Evolutionary conservation across 2,797 vertebrate species (phyloP), one percentile per base, ranked within the genome.

Genomic region (Monodelphis domestica): DNA sequence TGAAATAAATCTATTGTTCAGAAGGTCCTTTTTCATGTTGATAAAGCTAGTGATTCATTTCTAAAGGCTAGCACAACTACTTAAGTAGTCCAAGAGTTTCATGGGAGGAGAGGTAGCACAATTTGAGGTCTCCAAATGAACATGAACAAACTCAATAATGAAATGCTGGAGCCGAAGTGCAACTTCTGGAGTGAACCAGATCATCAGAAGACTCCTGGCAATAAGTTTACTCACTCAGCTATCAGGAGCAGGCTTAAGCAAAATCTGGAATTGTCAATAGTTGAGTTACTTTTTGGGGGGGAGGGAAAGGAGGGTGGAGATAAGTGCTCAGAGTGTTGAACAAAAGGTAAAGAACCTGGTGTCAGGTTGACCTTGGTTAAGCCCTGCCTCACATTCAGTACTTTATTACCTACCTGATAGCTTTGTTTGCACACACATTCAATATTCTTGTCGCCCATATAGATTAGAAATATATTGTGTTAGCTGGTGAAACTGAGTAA

Each of bases 401-500:
- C 50, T 70, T 70, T 88, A 89, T 88, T 33, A 91, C 90, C n/a
- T 53, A 14, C 92, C 91, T 92, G 70, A 53, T 14, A 30, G 54
- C 90, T 93, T 78, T 92, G 84, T 93, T 70, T 91, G 84, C n/a
- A 45, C 15, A 52, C 57, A 55, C 5, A 14, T 3, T 6, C 33
- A 94, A 90, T 70, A 91, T 63, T 55, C 59, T 33, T 24, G 51
- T 63, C n/a, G 53, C 54, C 5, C 30, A 15, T 89, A 63, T 90
- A 33, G 29, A 21, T 92, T 89, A 94, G 89, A 96, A 93, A 93
- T 56, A 1, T 28, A 93, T 70, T 54, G 24, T 89, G 89, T 93
- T 54, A 78, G 70, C 7, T 78, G 4, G 89, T 95, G 87, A 90
- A 93, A 95, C 89, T 52, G 89, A 91, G 93, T 87, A 94, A 84